These are phyloP conservation scores for Anastatus disparis DNA, from an alignment of 1,140 invertebrate species.

Conservation along the genomic window DNA sequence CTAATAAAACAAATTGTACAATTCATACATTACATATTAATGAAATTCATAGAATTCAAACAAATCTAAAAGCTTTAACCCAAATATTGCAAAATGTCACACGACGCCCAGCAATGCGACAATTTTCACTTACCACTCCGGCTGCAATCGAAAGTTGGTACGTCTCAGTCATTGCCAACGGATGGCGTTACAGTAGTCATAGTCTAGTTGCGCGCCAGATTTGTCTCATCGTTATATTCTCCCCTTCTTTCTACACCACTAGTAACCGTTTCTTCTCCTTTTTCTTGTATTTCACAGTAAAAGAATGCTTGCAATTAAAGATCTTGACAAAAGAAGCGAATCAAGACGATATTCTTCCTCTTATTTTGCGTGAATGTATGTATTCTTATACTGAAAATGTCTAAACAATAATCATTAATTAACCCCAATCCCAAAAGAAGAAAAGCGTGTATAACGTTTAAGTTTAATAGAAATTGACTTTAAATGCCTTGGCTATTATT, in stretches of 20 bases:
- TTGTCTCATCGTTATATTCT: neutral
- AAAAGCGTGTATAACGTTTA: no score
- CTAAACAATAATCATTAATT: conserved; percentile 33
- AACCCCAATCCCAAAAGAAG: conserved; percentile 11
- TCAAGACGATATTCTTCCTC: neutral
- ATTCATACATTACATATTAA: no score
- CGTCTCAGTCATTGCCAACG: neutral
- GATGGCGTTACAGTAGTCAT: conserved; percentile 6
- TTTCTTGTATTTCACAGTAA: neutral
- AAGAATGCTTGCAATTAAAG: conserved; percentile 35
- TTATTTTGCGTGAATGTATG: no score
- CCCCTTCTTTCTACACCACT: no score
- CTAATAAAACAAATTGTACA: no score
- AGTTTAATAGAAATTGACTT: conserved; percentile 24
- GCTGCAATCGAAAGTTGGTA: conserved; percentile 11
- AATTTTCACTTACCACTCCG: no score
- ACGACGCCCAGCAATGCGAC: no score
- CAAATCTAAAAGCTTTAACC: no score
- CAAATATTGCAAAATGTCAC: no score
- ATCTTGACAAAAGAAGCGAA: neutral
- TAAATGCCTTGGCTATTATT: no score
- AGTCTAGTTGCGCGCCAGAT: neutral
- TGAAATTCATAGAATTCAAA: no score
- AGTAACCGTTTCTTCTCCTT: no score
- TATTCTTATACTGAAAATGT: neutral